Evolutionary conservation across 2,888 invertebrate genomes (phyloP), one percentile per base, ranked within the genome.

Genomic region (Piscicola geometra): DNA sequence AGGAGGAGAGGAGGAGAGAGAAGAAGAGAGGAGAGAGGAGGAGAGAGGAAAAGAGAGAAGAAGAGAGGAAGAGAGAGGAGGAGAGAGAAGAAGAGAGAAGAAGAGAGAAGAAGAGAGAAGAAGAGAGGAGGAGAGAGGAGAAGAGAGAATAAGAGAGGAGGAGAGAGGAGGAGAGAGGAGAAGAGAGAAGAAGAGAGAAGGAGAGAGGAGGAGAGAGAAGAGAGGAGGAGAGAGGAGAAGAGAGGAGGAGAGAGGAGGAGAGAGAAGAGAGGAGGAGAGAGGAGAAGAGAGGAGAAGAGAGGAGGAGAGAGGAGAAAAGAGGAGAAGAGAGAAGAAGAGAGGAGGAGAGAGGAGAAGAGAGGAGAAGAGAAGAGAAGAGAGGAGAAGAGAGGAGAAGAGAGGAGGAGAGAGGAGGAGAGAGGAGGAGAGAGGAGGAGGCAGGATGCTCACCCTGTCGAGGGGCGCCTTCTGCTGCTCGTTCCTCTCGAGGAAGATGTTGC

Each of bases 401-500:
- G 56, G 9, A 32, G 0, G 21, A 0, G 32, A 28, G 30, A 50
- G 2, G 47, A 0, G 47, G 28, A n/a, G 56, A 71, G 25, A 25
- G 28, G 50, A 15, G 32, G 47, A 33, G 28, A 47, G 33, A 25
- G 56, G 52, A 12, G 28, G 50, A 25, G 50, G 18, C 28, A 32
- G 33, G 21, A n/a, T 21, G 21, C 56, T 70, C 60, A 79, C 79
- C 77, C 77, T 78, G 50, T 79, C 78, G 12, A 78, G 21, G 21
- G 33, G 32, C 1, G 77, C 76, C 69, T 76, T 79, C 15, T 71
- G 60, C 30, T 75, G 56, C 2, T 76, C 79, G 25, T 64, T 36
- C 73, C 82, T 82, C 75, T 83, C 83, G 66, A 78, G 77, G 79
- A 84, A 84, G 36, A 85, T 79, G 50, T 83, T 82, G 36, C 81